Evolutionary conservation across 2,113 vertebrate species (phyloP).

Genomic region (Triplophysa dalaica): DNA sequence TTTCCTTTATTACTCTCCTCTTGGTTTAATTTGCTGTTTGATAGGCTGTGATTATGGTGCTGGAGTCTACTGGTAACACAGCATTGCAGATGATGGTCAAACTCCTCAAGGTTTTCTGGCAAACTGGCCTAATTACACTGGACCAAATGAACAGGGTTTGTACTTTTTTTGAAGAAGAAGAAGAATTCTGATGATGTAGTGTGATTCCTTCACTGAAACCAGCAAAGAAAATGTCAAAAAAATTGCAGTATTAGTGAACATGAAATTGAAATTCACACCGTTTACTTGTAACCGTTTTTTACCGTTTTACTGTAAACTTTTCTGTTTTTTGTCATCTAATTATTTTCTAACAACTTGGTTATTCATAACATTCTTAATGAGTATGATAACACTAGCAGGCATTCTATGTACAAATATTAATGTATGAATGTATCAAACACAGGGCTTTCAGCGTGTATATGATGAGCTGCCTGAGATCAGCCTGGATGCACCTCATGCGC

Average conservation of each 20-base stretch:
- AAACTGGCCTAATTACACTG: constrained; percentile 83
- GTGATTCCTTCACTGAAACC: too few species aligned
- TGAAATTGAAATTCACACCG: too few species aligned
- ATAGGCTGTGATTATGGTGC: constrained; percentile 82
- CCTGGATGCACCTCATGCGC: constrained; percentile 81
- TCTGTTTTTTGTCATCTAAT: not conserved
- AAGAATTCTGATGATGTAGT: not conserved
- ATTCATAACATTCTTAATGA: too few species aligned
- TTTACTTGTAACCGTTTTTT: too few species aligned
- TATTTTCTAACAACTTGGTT: too few species aligned
- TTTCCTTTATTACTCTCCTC: not conserved
- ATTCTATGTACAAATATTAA: not conserved
- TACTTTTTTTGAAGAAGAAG: not conserved
- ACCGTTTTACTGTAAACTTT: too few species aligned
- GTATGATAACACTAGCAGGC: too few species aligned
- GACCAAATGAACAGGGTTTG: constrained; percentile 88
- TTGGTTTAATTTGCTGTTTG: constrained; percentile 6
- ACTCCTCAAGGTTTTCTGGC: constrained; percentile 82
- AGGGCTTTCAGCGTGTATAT: constrained; percentile 86
- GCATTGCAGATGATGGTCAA: constrained; percentile 79
- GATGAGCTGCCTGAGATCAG: constrained; percentile 80
- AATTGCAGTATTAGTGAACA: too few species aligned
- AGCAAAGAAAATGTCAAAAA: too few species aligned
- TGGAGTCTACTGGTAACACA: constrained; percentile 79
- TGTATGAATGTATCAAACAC: not conserved